These are phyloP conservation scores for Scaptomyza caliginosa DNA, from an alignment of 2,888 invertebrate species.

Conservation along the genomic window DNA sequence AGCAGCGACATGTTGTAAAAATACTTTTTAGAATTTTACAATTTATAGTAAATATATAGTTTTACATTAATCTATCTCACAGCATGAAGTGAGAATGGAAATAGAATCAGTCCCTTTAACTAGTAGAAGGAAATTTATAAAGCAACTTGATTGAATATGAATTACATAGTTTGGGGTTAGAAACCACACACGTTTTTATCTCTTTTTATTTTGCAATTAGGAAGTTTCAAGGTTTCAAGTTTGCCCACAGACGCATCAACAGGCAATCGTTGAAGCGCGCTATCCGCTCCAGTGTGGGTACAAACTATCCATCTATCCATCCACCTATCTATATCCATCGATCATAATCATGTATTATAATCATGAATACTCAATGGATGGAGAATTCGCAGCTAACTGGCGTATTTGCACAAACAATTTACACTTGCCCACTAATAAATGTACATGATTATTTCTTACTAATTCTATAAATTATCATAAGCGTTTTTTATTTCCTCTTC, in stretches of 20 bases:
- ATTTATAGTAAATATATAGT: constrained; percentile 8
- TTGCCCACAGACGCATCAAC: not conserved
- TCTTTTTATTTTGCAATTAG: constrained; percentile 49
- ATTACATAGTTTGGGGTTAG: not conserved
- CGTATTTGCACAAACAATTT: constrained; percentile 62
- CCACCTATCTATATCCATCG: not conserved
- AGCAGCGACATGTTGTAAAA: constrained; percentile 34
- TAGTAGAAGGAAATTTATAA: constrained; percentile 1
- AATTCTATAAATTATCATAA: constrained; percentile 74
- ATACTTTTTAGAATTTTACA: constrained; percentile 31
- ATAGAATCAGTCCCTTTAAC: not conserved
- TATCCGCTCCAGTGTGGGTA: constrained; percentile 24
- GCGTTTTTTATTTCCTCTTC: constrained; percentile 34
- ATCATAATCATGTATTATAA: constrained; percentile 31
- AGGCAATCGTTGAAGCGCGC: constrained; percentile 19
- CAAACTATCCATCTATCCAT: constrained; percentile 4
- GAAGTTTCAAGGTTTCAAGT: constrained; percentile 72
- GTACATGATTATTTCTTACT: constrained; percentile 77
- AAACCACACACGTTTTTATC: not conserved
- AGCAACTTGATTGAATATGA: constrained; percentile 32
- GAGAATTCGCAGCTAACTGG: constrained; percentile 60
- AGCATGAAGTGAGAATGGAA: constrained; percentile 20
- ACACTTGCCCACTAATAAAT: constrained; percentile 73
- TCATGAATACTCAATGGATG: constrained; percentile 8
- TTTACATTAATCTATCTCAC: constrained; percentile 8